Evolutionary conservation across 1,140 invertebrate species (phyloP), one percentile per base, ranked within the genome.

Genomic region (Thereuonema tuberculata): DNA sequence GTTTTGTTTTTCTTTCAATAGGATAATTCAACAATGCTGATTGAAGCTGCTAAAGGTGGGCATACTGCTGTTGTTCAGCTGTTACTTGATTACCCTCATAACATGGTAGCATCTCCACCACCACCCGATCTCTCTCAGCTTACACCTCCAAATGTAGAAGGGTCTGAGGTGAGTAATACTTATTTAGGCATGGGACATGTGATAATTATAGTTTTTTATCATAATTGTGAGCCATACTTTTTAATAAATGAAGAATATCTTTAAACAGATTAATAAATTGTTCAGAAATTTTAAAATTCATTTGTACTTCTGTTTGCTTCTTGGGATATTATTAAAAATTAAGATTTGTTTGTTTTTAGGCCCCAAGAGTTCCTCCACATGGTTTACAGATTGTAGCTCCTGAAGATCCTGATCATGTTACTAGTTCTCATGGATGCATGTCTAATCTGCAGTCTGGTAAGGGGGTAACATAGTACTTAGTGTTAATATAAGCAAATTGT

Each of bases 11-110:
- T 9, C 17, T 37, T 17, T 37, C 5, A 37, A 21, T 67, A 86
- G 84, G 95, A 99, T 76, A 97, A 95, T 72, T 95, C 92, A 47
- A 98, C 93, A 29, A 98, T 97, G 87, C 78, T 99, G 59, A 97
- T 98, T 65, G 96, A 99, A 76, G 95, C 95, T 31, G 89, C 94
- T 15, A 96, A 97, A 76, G 93, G 93, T 55, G 95, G 95, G 0
- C 93, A 98, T 73, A 95, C 91, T 0, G 84, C 82, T 64, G 93
- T 98, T 60, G 95, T 98, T 24, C 89, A 96, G 74, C 74, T 96
- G 61, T 75, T 99, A 53, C 80, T 99, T 56, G 93, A 98, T 72
- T 98, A 90, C 77, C 92, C 91, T 24, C 89, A 90, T 72, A 85
- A 83, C 65, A 81, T 89, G 64, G 66, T 67, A 23, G 56, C 60